Base-by-base conservation (phyloP, 1,140 invertebrate genomes). In the Drosophila insularis region DNA sequence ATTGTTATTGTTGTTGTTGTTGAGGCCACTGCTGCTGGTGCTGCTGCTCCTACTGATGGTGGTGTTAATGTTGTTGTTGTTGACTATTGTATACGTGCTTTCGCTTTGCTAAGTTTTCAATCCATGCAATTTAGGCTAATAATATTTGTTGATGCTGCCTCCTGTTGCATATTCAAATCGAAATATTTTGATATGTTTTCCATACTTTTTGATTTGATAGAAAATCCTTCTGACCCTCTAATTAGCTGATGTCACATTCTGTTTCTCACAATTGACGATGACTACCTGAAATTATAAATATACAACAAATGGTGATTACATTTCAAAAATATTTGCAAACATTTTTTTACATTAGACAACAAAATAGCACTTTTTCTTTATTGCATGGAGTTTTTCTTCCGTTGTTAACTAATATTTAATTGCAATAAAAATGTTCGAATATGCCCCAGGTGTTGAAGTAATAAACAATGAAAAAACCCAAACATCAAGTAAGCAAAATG, bases 161-260 rank as follows among this genome's bases (percentile, higher is more conserved):
- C 65, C 71, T 60, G 37, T 21, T 50, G 63, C 65, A 71, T 55
- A 50, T 43, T 76, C 62, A 87, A 89, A 71, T 75, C 81, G 64
- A 87, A 87, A 89, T 89, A 77, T 87, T 89, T 80, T 82, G 76
- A 89, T 89, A 82, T 82, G 69, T 68, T 89, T 82, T 76, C 82
- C 82, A 87, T 87, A 71, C 66, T 82, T 79, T 61, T 67, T 59
- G 72, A 32, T 46, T 50, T 50, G 3, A 37, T 37, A 46, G 3
- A 19, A 19, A 10, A 21, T 50, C 3, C 10, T 13, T 31, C 23
- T 11, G 39, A 6, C 35, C 35, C 13, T 8, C 35, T 39, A 58
- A 23, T 43, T 58, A 61, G 55, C 53, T 46, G 61, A 17, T 27
- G 37, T 87, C 63, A 87, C 82, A 86, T 82, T 63, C 54, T 74